Evolutionary conservation across 2,888 invertebrate species (phyloP).

Genomic region (Ophraella communa): DNA sequence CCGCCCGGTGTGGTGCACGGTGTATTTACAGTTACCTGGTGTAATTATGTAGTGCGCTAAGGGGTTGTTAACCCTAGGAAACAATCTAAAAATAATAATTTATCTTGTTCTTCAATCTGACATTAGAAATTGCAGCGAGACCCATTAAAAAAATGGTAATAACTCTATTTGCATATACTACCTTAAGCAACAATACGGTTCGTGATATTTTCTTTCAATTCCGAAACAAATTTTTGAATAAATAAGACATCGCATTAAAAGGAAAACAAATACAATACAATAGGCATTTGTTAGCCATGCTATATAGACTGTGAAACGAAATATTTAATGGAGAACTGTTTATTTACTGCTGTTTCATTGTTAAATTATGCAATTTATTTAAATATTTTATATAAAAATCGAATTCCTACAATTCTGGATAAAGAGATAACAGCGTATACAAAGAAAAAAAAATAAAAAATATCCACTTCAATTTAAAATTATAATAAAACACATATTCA

Average conservation of each 20-base stretch:
- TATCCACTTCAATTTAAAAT: too few relatives aligned
- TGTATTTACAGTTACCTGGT: neutral
- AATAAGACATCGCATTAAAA: neutral
- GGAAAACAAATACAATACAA: too few relatives aligned
- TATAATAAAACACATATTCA: too few relatives aligned
- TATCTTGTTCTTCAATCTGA: conserved; percentile 27
- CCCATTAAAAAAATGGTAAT: conserved; percentile 25
- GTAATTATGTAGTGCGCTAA: conserved; percentile 13
- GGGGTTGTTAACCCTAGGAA: conserved; percentile 15
- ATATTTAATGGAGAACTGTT: too few relatives aligned
- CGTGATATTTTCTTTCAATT: conserved; percentile 3
- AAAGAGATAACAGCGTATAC: too few relatives aligned
- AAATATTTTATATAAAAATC: too few relatives aligned
- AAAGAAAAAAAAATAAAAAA: too few relatives aligned
- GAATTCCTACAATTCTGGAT: too few relatives aligned
- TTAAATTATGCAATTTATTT: too few relatives aligned
- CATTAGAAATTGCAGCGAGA: conserved; percentile 23
- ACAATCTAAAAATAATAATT: conserved; percentile 20
- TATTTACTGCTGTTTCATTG: too few relatives aligned
- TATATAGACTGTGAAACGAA: too few relatives aligned
- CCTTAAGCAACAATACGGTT: neutral
- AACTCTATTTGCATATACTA: conserved; percentile 26
- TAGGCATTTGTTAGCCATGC: too few relatives aligned
- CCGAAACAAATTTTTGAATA: conserved; percentile 2
- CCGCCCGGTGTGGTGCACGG: neutral